Evolutionary conservation across 2,888 invertebrate genomes (phyloP).

Genomic region (Tethea ocularis): DNA sequence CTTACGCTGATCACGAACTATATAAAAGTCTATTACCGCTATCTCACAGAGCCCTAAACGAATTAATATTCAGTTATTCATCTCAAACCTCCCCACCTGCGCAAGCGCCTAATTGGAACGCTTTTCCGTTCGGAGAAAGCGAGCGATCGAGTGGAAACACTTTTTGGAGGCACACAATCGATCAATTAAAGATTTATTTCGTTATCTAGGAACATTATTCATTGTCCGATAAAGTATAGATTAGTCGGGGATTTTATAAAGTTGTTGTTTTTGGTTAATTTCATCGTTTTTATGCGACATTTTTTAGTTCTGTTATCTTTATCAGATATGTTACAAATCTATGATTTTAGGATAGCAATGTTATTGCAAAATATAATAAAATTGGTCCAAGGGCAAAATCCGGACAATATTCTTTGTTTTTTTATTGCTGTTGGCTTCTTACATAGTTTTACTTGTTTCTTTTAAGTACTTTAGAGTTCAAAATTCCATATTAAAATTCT

Average conservation of each 20-base stretch:
- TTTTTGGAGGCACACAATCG: conserved; percentile 46
- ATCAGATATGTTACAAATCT: not conserved
- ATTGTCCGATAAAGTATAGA: not conserved
- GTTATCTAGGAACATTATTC: not conserved
- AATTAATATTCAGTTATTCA: conserved; percentile 48
- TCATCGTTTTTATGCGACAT: not conserved
- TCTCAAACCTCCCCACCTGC: conserved; percentile 37
- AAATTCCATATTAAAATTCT: not conserved
- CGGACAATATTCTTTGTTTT: no score
- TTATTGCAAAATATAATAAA: not conserved
- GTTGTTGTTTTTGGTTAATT: conserved; percentile 2
- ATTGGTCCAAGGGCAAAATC: no score
- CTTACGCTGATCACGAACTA: not conserved
- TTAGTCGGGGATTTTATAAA: conserved; percentile 4
- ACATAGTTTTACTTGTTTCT: no score
- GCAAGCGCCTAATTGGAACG: conserved; percentile 60
- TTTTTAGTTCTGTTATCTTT: not conserved
- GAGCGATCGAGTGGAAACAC: conserved; percentile 60
- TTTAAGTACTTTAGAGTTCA: no score
- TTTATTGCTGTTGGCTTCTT: no score
- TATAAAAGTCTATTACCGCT: not conserved
- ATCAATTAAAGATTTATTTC: conserved; percentile 11
- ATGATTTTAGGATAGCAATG: not conserved
- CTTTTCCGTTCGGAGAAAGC: conserved; percentile 75
- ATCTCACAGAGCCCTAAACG: conserved; percentile 27